Base-by-base conservation (phyloP, 2,113 vertebrate genomes). In the Eonycteris spelaea region DNA sequence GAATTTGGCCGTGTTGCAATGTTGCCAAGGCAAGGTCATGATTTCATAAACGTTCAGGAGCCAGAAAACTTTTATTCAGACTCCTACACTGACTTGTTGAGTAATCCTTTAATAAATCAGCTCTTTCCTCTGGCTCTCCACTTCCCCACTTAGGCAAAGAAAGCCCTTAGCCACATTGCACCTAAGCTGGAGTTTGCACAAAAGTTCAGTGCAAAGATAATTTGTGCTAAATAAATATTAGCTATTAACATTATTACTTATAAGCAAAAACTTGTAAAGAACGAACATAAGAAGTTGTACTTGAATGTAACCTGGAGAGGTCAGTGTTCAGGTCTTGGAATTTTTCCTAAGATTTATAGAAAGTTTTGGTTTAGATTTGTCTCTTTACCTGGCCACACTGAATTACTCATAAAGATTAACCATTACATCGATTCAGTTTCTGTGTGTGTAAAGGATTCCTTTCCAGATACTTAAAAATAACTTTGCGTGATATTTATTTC, bases 1-100 rank as follows among this genome's bases (percentile, higher is more conserved):
- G 0, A 73, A 15, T 65, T 91, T 95, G 86, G 28, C 94, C 18
- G 26, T 65, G 59, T 55, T 93, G 35, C 43, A 71, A 5, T 48
- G 45, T 40, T 85, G 63, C 21, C 65, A 96, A 70, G 53, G 67
- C 59, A 51, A 95, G 87, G 40, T 89, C 73, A 90, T 78, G 84
- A 63, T 78, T 96, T 79, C 87, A 70, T 61, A 61, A 75, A 48
- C 38, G 86, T 4, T 48, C 67, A 71, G 51, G 28, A 96, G 48
- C 55, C 83, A 24, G 91, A 71, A 89, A 45, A 71, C 3, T 22
- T 84, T 63, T 33, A 48, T 63, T 91, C 43, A 59, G 43, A 94
- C 65, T 51, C 30, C 21, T 40, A 22, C 45, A 24, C 7, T 9
- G 28, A 43, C 30, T 55, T 78, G 43, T 68, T 91, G 86, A 95